phyloP scores from a whole-genome alignment of 1,140 invertebrate genomes.

The Cephus cinctus region DNA sequence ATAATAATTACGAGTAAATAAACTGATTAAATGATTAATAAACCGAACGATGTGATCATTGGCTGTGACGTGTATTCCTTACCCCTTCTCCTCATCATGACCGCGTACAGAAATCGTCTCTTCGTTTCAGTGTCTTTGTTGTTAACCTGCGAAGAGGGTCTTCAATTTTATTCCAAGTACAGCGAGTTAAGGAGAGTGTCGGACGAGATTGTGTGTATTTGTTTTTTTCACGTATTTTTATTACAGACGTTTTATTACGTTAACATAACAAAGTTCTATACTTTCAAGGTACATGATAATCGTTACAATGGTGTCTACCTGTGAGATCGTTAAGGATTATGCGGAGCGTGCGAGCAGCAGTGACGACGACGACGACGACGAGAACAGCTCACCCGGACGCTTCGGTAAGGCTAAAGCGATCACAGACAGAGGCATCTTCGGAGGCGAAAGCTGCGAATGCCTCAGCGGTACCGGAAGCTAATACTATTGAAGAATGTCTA shows the following conservation, averaged over 20 bases:
- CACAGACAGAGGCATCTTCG: conserved; percentile 44
- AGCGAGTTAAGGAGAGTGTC: too few species aligned
- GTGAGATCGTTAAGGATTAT: conserved; percentile 48
- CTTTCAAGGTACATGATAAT: conserved; percentile 56
- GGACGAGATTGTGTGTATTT: background rate
- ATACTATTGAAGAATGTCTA: conserved; percentile 32
- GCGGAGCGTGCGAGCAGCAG: conserved; percentile 44
- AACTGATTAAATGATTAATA: conserved; percentile 55
- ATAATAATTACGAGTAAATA: conserved; percentile 57
- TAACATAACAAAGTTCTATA: conserved; percentile 57
- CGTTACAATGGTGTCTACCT: conserved; percentile 51
- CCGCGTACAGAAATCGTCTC: too few species aligned
- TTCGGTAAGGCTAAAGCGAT: conserved; percentile 45
- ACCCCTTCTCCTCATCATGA: background rate
- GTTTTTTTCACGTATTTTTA: conserved; percentile 42
- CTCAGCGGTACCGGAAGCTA: conserved; percentile 28
- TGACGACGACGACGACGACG: background rate
- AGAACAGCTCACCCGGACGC: conserved; percentile 31
- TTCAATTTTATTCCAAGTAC: background rate
- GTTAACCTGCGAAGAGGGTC: too few species aligned
- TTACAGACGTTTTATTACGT: conserved; percentile 52
- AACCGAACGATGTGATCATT: too few species aligned
- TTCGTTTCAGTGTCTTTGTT: too few species aligned
- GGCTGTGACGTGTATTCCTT: conserved; percentile 19
- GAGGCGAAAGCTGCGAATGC: conserved; percentile 28